Evolutionary conservation across 1,140 invertebrate species (phyloP).

Genomic region (Monochamus saltuarius): DNA sequence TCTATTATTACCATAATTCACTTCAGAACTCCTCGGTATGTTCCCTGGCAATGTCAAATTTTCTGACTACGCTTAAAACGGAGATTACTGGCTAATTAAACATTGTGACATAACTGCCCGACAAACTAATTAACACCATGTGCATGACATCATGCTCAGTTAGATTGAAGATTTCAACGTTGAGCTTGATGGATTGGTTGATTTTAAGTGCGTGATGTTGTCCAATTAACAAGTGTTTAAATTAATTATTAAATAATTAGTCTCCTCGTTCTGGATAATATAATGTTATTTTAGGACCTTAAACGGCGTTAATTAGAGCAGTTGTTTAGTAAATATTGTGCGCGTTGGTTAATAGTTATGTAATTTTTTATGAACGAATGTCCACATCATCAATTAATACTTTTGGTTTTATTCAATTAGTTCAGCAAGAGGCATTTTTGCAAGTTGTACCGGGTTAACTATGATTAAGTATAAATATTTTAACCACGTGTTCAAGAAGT

Average conservation of each 20-base stretch:
- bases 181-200: slow-evolving; percentile 29
- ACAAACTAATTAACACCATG: slow-evolving; percentile 33
- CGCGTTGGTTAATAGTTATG: no score
- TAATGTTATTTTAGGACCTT: slow-evolving; percentile 35
- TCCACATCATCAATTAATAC: no score
- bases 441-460: no score
- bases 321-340: slow-evolving; percentile 2
- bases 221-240: slow-evolving; percentile 38
- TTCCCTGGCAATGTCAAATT: no score
- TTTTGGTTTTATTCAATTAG: no score
- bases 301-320: slow-evolving; percentile 31
- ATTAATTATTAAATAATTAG: slow-evolving; percentile 36
- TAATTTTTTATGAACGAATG: no score
- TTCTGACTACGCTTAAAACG: no score
- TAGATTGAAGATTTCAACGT: slow-evolving; percentile 24
- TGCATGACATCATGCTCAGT: slow-evolving; percentile 32
- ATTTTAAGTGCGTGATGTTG: slow-evolving; percentile 34
- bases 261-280: slow-evolving; percentile 24
- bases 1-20: no score
- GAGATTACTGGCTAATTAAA: slow-evolving; percentile 9
- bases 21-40: no score
- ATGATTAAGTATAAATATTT: no score
- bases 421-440: no score
- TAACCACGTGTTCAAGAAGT: no score
- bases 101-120: slow-evolving; percentile 17